Evolutionary conservation across 2,888 invertebrate genomes (phyloP).

Genomic region (Amiota communis): DNA sequence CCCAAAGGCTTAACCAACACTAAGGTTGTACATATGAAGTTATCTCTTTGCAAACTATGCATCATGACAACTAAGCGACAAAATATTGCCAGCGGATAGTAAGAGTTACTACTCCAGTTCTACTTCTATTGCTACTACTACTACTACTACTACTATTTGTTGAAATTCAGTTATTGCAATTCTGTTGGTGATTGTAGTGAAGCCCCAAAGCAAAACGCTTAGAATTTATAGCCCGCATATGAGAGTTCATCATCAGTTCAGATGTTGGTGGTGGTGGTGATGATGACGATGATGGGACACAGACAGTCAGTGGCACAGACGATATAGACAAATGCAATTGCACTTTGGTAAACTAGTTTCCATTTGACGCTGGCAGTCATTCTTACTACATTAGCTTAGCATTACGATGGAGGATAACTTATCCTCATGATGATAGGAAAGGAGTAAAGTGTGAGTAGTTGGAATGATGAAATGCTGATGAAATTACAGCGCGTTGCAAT

Average conservation of each 20-base stretch:
- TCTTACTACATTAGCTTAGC: background rate
- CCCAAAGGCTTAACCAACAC: too few species aligned
- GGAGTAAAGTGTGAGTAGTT: constrained; percentile 4
- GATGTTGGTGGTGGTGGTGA: background rate
- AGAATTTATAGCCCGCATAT: constrained; percentile 19
- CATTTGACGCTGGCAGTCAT: constrained; percentile 1
- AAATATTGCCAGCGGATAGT: background rate
- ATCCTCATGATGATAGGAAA: too few species aligned
- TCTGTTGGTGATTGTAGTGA: background rate
- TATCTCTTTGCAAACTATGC: too few species aligned
- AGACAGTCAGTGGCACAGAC: background rate
- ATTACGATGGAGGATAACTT: too few species aligned
- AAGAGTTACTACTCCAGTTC: too few species aligned
- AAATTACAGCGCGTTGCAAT: constrained; percentile 66
- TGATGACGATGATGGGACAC: background rate
- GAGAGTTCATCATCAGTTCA: background rate
- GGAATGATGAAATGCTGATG: constrained; percentile 33
- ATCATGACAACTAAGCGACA: constrained; percentile 8
- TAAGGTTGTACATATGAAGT: too few species aligned
- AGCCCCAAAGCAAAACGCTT: constrained; percentile 1
- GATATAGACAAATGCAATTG: constrained; percentile 4
- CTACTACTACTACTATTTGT: too few species aligned
- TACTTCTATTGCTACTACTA: too few species aligned
- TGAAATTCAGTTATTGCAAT: too few species aligned
- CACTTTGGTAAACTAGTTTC: constrained; percentile 25